These are phyloP conservation scores for Platynereis dumerilii DNA, from an alignment of 2,888 invertebrate genomes.

Conservation along the genomic window DNA sequence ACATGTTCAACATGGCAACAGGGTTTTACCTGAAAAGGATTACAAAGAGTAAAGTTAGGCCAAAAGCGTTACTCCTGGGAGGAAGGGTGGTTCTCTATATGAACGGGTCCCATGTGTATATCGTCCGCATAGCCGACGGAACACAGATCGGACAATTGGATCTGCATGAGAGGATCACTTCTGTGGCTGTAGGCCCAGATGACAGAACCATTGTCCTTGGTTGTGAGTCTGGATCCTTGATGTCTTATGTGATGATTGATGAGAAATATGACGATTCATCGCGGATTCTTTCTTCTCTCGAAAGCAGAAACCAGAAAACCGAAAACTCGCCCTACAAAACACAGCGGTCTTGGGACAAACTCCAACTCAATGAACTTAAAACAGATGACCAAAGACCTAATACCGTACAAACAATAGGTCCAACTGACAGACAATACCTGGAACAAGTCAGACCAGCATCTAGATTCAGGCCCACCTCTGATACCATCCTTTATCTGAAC, in stretches of 20 bases:
- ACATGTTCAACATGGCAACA: constrained; percentile 48
- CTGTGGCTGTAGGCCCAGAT: constrained; percentile 47
- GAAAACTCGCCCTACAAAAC: constrained; percentile 1
- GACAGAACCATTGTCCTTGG: constrained; percentile 57
- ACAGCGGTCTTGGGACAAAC: constrained; percentile 51
- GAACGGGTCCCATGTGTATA: constrained; percentile 41
- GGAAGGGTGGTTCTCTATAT: constrained; percentile 49
- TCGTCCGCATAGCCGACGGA: constrained; percentile 46
- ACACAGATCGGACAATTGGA: constrained; percentile 47
- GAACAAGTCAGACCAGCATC: constrained; percentile 45
- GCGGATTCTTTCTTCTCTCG: constrained; percentile 21
- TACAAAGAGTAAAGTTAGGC: constrained; percentile 35
- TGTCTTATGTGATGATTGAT: constrained; percentile 56
- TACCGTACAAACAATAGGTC: constrained; percentile 38
- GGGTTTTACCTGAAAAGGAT: constrained; percentile 44
- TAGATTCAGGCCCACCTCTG: constrained; percentile 46
- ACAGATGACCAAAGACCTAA: constrained; percentile 52
- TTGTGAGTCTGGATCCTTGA: constrained; percentile 55
- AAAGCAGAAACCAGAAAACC: constrained; percentile 18
- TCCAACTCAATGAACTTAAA: constrained; percentile 40
- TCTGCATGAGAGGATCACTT: constrained; percentile 48
- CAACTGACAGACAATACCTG: constrained; percentile 47
- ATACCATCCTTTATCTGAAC: constrained; percentile 45
- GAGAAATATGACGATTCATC: constrained; percentile 18
- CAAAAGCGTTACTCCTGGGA: constrained; percentile 45